phyloP scores from a whole-genome alignment of 2,888 invertebrate genomes.

The Geotrupes spiniger region DNA sequence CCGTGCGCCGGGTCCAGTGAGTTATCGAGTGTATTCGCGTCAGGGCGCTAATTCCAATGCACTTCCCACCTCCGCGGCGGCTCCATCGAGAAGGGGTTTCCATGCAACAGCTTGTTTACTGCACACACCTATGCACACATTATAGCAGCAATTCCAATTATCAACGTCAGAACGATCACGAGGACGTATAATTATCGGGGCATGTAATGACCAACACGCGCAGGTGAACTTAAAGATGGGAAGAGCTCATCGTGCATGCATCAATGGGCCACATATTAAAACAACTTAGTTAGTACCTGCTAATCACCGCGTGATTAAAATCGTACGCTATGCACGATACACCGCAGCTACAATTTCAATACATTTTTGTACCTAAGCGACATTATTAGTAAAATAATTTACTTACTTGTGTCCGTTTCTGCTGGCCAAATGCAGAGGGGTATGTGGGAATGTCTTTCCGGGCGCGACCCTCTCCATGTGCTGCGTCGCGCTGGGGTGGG shows the following conservation, averaged over 20 bases:
- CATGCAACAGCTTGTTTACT: conserved; percentile 48
- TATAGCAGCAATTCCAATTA: conserved; percentile 29
- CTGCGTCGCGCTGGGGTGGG: conserved; percentile 79
- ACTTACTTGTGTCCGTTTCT: conserved; percentile 88
- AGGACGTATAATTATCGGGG: conserved; percentile 22
- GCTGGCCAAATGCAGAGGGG: conserved; percentile 90
- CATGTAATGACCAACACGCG: conserved; percentile 24
- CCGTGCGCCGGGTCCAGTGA: conserved; percentile 9
- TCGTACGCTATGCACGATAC: too few relatives aligned
- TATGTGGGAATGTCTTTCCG: conserved; percentile 62
- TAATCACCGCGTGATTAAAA: not conserved
- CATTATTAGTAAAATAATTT: conserved; percentile 6
- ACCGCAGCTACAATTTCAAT: not conserved
- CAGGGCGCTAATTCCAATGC: conserved; percentile 33
- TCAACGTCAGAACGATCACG: conserved; percentile 22
- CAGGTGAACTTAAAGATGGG: conserved; percentile 12
- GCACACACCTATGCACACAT: conserved; percentile 36
- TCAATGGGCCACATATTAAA: not conserved
- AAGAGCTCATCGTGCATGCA: not conserved
- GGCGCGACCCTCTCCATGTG: conserved; percentile 61
- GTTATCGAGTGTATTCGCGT: conserved; percentile 27
- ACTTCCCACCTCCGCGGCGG: conserved; percentile 23
- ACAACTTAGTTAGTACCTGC: not conserved
- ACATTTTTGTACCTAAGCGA: too few relatives aligned
- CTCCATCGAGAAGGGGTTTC: conserved; percentile 35